phyloP scores from a whole-genome alignment of 2,888 invertebrate species.

The Drosophila diplacantha region DNA sequence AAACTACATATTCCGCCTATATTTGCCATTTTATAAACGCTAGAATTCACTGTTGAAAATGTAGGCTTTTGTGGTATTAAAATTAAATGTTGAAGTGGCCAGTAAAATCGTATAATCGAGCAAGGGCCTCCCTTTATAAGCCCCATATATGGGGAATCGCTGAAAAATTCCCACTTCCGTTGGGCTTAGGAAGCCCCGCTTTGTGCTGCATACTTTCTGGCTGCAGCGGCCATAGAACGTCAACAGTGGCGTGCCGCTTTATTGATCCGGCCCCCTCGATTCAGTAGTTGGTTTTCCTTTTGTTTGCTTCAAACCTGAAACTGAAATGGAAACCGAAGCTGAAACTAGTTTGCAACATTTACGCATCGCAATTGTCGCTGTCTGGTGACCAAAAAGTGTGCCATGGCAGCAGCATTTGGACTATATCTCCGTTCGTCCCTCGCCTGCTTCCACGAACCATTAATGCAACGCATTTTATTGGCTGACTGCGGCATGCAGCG shows the following conservation, averaged over 20 bases:
- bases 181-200: background rate
- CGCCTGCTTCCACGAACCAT: background rate
- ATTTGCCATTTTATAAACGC: background rate
- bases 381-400: slow-evolving; percentile 63
- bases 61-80: too few relatives aligned
- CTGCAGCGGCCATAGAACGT: background rate
- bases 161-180: background rate
- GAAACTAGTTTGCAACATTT: slow-evolving; percentile 59
- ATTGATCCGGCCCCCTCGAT: slow-evolving; percentile 13
- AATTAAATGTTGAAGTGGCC: fast-evolving
- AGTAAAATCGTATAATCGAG: background rate
- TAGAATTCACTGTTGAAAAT: background rate
- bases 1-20: background rate
- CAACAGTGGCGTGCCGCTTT: slow-evolving; percentile 52
- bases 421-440: background rate
- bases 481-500: slow-evolving; percentile 67
- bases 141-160: background rate
- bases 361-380: slow-evolving; percentile 44
- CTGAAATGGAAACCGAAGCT: slow-evolving; percentile 32
- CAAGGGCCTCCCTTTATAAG: background rate
- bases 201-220: slow-evolving; percentile 55
- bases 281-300: slow-evolving; percentile 30
- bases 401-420: slow-evolving; percentile 55
- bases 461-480: slow-evolving; percentile 62
- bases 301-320: slow-evolving; percentile 34